Evolutionary conservation across 2,888 invertebrate species (phyloP).

Genomic region (Morpho helenor): DNA sequence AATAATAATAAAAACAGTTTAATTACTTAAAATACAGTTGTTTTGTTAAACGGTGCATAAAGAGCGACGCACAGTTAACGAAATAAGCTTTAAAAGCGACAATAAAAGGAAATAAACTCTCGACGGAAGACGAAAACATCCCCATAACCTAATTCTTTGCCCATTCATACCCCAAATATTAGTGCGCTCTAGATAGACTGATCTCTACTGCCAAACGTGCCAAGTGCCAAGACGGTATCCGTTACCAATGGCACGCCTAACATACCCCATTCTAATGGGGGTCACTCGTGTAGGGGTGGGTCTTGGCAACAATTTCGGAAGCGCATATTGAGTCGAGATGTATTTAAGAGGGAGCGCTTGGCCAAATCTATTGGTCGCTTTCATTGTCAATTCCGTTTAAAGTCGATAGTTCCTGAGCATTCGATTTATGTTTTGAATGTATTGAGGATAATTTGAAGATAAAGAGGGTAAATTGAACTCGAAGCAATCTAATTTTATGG

Average conservation of each 20-base stretch:
- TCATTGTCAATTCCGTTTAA: conserved; percentile 18
- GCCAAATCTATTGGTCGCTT: conserved; percentile 56
- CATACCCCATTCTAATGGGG: conserved; percentile 30
- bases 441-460: not conserved
- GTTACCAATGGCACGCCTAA: conserved; percentile 9
- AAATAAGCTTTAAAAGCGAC: conserved; percentile 8
- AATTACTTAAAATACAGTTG: too few relatives aligned
- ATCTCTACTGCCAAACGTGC: conserved; percentile 47
- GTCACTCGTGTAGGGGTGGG: conserved; percentile 39
- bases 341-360: conserved; percentile 52
- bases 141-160: conserved; percentile 44
- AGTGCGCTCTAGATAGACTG: conserved; percentile 43
- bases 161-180: conserved; percentile 39
- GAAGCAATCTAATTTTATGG: conserved; percentile 1
- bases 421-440: conserved; percentile 14
- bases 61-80: not conserved
- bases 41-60: too few relatives aligned
- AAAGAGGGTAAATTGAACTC: not conserved
- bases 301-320: conserved; percentile 60
- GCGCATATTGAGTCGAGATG: conserved; percentile 63
- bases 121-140: conserved; percentile 30
- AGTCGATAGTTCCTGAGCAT: conserved; percentile 15
- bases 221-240: conserved; percentile 57
- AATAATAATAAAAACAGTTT: too few relatives aligned
- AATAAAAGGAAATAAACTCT: conserved; percentile 30